Percentiles rank a stretch among this genome's conserved stretches.
phyloP scores from a whole-genome alignment of 2,113 vertebrate genomes.

The Sterrhoptilus dennistouni region DNA sequence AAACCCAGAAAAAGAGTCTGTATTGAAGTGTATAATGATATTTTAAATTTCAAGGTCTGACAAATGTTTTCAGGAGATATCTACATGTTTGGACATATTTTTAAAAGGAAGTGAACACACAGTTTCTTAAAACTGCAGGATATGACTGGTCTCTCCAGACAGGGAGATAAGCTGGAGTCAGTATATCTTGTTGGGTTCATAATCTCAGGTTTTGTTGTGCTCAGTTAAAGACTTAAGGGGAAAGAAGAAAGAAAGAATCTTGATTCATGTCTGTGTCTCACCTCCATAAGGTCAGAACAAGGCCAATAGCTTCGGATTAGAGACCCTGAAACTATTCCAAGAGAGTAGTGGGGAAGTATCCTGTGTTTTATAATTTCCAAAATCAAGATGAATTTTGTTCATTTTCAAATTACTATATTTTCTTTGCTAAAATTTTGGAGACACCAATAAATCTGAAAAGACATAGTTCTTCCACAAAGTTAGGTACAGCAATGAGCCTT shows the following conservation, averaged over 20 bases:
- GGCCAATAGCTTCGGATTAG: background rate
- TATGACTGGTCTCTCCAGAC: background rate
- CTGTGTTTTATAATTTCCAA: background rate
- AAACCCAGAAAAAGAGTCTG: background rate
- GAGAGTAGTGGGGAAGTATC: background rate
- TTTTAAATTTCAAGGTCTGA: background rate
- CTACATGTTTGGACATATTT: background rate
- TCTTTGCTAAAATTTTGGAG: background rate
- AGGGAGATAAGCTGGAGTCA: background rate
- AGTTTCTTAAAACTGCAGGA: background rate
- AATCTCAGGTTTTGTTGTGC: background rate
- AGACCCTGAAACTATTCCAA: background rate
- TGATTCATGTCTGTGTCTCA: background rate
- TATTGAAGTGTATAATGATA: background rate
- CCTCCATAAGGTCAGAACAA: background rate
- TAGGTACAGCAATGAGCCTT: background rate
- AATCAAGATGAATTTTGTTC: background rate
- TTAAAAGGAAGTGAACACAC: background rate
- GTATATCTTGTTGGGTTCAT: background rate
- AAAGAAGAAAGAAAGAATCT: background rate
- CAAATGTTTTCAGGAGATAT: background rate
- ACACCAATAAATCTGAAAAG: background rate
- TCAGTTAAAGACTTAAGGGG: background rate
- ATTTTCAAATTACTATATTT: background rate
- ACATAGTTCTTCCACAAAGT: background rate